Evolutionary conservation across 2,888 invertebrate genomes (phyloP).

Genomic region (Polyploca ridens): DNA sequence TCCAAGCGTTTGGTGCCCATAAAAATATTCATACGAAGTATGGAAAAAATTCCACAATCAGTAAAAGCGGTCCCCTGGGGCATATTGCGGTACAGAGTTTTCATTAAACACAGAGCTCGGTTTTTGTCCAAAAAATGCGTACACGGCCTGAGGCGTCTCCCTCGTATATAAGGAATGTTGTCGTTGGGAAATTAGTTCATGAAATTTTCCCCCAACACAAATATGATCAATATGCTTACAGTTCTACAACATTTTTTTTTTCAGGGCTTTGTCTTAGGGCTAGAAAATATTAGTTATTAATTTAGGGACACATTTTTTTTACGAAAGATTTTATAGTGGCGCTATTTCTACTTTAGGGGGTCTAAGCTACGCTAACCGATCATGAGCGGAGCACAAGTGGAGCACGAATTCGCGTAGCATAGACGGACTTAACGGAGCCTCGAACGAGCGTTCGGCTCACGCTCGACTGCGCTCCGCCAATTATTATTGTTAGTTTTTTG

Average conservation of each 20-base stretch:
- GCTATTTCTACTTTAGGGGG: too few relatives aligned
- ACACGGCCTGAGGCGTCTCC: slow-evolving; percentile 66
- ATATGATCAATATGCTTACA: slow-evolving; percentile 42
- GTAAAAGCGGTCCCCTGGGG: slow-evolving; percentile 75
- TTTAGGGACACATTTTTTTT: background rate
- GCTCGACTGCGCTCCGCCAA: too few relatives aligned
- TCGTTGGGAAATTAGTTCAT: slow-evolving; percentile 80
- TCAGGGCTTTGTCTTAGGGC: background rate
- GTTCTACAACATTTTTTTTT: slow-evolving; percentile 40
- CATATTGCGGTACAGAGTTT: slow-evolving; percentile 78
- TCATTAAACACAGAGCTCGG: slow-evolving; percentile 78
- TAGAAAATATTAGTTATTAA: background rate
- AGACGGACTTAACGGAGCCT: too few relatives aligned
- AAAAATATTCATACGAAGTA: slow-evolving; percentile 73
- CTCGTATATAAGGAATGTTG: slow-evolving; percentile 76
- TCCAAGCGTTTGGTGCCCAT: slow-evolving; percentile 43
- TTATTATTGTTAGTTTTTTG: too few relatives aligned
- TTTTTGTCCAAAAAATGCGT: slow-evolving; percentile 75
- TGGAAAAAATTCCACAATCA: slow-evolving; percentile 76
- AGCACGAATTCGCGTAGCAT: too few relatives aligned
- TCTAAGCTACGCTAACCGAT: too few relatives aligned
- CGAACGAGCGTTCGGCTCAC: too few relatives aligned
- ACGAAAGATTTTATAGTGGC: too few relatives aligned
- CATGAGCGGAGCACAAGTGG: too few relatives aligned
- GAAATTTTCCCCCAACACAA: slow-evolving; percentile 66